Evolutionary conservation across 2,888 invertebrate species (phyloP).

Genomic region (Anodontia alba): DNA sequence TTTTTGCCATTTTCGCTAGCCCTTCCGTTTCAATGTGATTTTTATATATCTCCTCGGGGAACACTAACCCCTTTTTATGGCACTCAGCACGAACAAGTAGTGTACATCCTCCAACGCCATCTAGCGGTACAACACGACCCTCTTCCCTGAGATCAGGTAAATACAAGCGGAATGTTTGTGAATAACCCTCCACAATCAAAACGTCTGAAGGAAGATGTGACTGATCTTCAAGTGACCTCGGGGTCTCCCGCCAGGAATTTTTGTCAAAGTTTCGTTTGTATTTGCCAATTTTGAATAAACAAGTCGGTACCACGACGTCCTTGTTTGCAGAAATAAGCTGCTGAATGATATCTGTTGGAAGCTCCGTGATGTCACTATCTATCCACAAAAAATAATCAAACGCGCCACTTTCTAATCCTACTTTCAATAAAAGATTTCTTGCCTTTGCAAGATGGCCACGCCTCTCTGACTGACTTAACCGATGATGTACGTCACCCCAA

Average conservation of each 20-base stretch:
- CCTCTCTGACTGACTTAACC: slow-evolving; percentile 68
- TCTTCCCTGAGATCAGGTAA: slow-evolving; percentile 76
- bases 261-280: slow-evolving; percentile 73
- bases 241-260: slow-evolving; percentile 82
- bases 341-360: slow-evolving; percentile 78
- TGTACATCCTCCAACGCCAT: slow-evolving; percentile 82
- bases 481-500: slow-evolving; percentile 72
- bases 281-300: slow-evolving; percentile 67
- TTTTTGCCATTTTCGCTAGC: slow-evolving; percentile 79
- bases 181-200: slow-evolving; percentile 80
- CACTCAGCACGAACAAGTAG: slow-evolving; percentile 74
- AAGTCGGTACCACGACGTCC: slow-evolving; percentile 76
- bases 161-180: slow-evolving; percentile 60
- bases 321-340: slow-evolving; percentile 74
- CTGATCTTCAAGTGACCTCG: slow-evolving; percentile 68
- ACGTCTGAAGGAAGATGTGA: slow-evolving; percentile 59
- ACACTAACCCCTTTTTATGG: slow-evolving; percentile 78
- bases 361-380: slow-evolving; percentile 76
- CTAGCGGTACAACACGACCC: slow-evolving; percentile 77
- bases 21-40: slow-evolving; percentile 83
- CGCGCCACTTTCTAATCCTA: slow-evolving; percentile 59
- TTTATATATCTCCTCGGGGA: slow-evolving; percentile 76
- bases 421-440: slow-evolving; percentile 73
- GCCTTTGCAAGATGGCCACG: slow-evolving; percentile 78
- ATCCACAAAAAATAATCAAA: slow-evolving; percentile 81